Percentiles rank a stretch among this genome's conserved stretches.
Evolutionary conservation across 2,113 vertebrate genomes (phyloP).

Genomic region (Triplophysa tibetana): DNA sequence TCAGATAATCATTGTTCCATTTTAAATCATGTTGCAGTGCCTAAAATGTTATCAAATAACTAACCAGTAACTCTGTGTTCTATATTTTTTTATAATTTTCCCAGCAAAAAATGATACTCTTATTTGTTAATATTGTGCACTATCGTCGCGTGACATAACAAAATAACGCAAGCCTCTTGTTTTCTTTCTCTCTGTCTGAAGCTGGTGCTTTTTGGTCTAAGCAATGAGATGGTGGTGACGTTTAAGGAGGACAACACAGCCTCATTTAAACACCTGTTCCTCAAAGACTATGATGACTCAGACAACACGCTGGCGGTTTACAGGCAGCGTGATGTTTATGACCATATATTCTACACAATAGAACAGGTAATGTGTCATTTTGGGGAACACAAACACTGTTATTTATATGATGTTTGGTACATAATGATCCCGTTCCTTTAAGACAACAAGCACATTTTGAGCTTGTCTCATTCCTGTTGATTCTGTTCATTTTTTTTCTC

Average conservation of each 20-base stretch:
- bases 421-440: neutral
- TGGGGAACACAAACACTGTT: neutral
- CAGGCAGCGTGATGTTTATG: constrained; percentile 80
- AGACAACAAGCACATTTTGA: neutral
- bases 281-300: constrained; percentile 81
- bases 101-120: no score
- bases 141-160: no score
- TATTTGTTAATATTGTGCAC: no score
- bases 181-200: constrained; percentile 54
- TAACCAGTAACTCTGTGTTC: no score
- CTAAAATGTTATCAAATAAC: no score
- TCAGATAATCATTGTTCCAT: no score
- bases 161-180: neutral
- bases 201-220: constrained; percentile 93
- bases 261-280: constrained; percentile 91
- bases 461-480: no score
- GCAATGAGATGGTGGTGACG: constrained; percentile 93
- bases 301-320: constrained; percentile 81
- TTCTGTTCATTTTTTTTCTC: neutral
- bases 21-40: no score
- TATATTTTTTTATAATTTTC: no score
- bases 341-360: constrained; percentile 76
- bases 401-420: neutral
- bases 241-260: constrained; percentile 95
- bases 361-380: constrained; percentile 72